phyloP scores from a whole-genome alignment of 2,888 invertebrate species.

The Chymomyza fuscimana region DNA sequence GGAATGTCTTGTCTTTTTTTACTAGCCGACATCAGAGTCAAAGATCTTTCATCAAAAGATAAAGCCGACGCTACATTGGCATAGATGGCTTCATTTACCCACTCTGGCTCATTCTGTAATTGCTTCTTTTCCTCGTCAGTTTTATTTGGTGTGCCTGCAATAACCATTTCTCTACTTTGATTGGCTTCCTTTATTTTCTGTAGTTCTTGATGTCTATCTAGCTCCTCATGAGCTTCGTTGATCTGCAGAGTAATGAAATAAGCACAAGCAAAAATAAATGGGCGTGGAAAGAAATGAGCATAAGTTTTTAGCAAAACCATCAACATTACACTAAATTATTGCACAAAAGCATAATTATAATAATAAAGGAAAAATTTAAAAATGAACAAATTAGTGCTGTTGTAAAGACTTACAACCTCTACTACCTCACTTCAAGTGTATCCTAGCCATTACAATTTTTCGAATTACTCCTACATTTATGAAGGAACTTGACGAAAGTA shows the following conservation, averaged over 20 bases:
- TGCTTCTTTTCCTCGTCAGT: conserved; percentile 60
- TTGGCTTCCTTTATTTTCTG: conserved; percentile 20
- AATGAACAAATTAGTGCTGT: conserved; percentile 25
- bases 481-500: too few relatives aligned
- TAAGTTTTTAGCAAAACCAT: conserved; percentile 52
- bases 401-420: conserved; percentile 1
- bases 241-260: conserved; percentile 79
- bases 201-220: conserved; percentile 23
- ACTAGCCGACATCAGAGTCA: conserved; percentile 35
- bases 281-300: conserved; percentile 54
- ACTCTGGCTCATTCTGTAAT: conserved; percentile 32
- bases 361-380: conserved; percentile 25
- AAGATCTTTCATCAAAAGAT: conserved; percentile 60
- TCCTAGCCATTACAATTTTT: too few relatives aligned
- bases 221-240: conserved; percentile 82
- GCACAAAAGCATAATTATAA: conserved; percentile 21
- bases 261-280: conserved; percentile 42
- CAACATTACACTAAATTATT: conserved; percentile 26
- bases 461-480: too few relatives aligned
- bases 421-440: too few relatives aligned
- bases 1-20: conserved; percentile 64
- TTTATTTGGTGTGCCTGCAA: conserved; percentile 55
- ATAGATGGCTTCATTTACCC: conserved; percentile 79
- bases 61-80: conserved; percentile 78
- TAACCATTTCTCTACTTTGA: conserved; percentile 11